Base-by-base conservation (phyloP, 1,140 invertebrate genomes). In the Nixonia krombeini region DNA sequence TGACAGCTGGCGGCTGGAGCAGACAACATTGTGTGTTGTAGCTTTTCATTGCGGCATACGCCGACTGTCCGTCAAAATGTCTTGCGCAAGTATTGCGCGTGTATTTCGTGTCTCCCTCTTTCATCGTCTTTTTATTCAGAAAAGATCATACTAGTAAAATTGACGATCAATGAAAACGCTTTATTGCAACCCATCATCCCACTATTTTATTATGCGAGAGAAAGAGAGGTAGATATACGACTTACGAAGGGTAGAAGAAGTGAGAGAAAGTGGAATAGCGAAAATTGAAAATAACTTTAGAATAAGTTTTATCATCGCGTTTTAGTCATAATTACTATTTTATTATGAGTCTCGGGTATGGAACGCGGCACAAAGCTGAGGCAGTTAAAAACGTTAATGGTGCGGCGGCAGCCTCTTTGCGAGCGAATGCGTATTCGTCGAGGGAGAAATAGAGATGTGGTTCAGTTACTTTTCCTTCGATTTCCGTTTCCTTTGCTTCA, bases 11-110 rank as follows among this genome's bases (percentile, higher is more conserved):
- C 51, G 53, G 65, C 56, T 42, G 55, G 64, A 62, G 72, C 61
- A 59, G 69, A 70, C 71, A 70, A 40, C 42, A 33, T 35, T 66
- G 35, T 51, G 56, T 46, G 37, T 35, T 66, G 35, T 51, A 59
- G 42, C 52, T 53, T 49, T 46, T 53, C 13, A 26, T 59, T 41
- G 51, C 44, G 51, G 59, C 67, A 74, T 57, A 50, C 71, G 42
- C 58, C 76, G 72, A 74, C 72, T 72, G 71, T 56, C 74, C 74
- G 70, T 78, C 73, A 71, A 79, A 42, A 70, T 40, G 58, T 75
- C 70, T 55, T 59, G 26, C 25, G 18, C 38, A 51, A 58, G 35
- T 26, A 38, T 29, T n/a, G n/a, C n/a, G n/a, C n/a, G n/a, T n/a
- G n/a, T n/a, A n/a, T n/a, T n/a, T n/a, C n/a, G n/a, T n/a, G n/a